Evolutionary conservation across 2,797 vertebrate species (phyloP).

Genomic region (Sphaeramia orbicularis): DNA sequence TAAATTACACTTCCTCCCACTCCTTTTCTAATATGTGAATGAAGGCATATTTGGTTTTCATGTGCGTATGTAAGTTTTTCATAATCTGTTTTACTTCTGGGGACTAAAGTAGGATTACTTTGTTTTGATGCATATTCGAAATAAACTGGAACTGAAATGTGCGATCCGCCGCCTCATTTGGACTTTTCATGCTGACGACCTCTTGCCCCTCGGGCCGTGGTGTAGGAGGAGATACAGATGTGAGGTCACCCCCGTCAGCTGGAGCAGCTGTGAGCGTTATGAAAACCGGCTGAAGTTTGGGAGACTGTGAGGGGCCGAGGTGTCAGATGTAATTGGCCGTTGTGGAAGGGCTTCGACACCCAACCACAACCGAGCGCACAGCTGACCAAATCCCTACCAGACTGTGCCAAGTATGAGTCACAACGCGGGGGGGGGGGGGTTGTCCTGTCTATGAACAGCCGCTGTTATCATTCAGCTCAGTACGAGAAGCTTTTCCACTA

Average conservation of each 20-base stretch:
- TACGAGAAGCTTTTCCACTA: conserved; percentile 7
- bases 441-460: conserved; percentile 15
- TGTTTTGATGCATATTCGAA: too few species aligned
- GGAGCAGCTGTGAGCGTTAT: conserved; percentile 26
- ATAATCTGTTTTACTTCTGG: too few species aligned
- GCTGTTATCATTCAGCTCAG: conserved; percentile 31
- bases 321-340: conserved; percentile 57
- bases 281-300: conserved; percentile 25
- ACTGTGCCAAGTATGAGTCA: conserved; percentile 28
- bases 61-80: too few species aligned
- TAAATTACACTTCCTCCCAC: too few species aligned
- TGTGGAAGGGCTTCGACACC: conserved; percentile 39
- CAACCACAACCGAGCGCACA: conserved; percentile 28
- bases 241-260: conserved; percentile 41
- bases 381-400: conserved; percentile 31
- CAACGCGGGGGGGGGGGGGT: neutral
- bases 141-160: neutral
- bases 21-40: too few species aligned
- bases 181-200: conserved; percentile 18
- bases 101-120: too few species aligned
- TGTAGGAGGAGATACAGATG: conserved; percentile 32
- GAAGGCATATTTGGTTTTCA: too few species aligned
- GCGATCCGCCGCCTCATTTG: neutral
- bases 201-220: conserved; percentile 5
- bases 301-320: conserved; percentile 32